Evolutionary conservation across 2,113 vertebrate genomes (phyloP).

Genomic region (Oreotrochilus melanogaster): DNA sequence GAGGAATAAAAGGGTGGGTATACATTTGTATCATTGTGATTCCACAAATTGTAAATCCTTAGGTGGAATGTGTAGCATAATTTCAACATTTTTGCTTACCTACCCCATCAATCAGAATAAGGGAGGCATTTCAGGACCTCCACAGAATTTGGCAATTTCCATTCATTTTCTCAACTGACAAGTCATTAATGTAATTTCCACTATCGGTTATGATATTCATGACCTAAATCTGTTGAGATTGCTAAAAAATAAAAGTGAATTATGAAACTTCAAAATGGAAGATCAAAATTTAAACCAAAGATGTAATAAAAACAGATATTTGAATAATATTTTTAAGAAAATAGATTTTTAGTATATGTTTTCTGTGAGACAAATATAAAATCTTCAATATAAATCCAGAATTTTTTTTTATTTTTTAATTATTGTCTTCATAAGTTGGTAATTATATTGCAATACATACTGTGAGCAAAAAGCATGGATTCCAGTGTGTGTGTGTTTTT

Average conservation of each 20-base stretch:
- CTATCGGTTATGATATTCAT: not conserved
- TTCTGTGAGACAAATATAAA: not conserved
- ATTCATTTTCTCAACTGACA: not conserved
- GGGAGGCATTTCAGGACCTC: not conserved
- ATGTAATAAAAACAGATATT: not conserved
- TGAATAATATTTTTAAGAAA: not conserved
- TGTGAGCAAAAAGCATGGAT: not conserved
- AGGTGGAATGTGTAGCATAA: not conserved
- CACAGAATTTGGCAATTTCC: not conserved
- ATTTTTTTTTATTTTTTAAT: not conserved
- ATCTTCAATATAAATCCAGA: not conserved
- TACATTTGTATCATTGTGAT: not conserved
- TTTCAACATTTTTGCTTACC: not conserved
- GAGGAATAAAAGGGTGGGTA: not conserved
- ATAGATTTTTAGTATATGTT: not conserved
- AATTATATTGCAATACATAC: not conserved
- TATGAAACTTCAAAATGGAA: not conserved
- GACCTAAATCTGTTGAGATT: not conserved
- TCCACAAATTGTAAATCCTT: not conserved
- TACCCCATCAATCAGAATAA: not conserved
- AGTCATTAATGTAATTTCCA: not conserved
- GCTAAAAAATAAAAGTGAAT: not conserved
- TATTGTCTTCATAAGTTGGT: rapidly evolving
- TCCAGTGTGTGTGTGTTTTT: not conserved
- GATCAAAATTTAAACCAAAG: not conserved